Base-by-base conservation (phyloP, 2,113 vertebrate species). In the Ardeotis arabs region DNA sequence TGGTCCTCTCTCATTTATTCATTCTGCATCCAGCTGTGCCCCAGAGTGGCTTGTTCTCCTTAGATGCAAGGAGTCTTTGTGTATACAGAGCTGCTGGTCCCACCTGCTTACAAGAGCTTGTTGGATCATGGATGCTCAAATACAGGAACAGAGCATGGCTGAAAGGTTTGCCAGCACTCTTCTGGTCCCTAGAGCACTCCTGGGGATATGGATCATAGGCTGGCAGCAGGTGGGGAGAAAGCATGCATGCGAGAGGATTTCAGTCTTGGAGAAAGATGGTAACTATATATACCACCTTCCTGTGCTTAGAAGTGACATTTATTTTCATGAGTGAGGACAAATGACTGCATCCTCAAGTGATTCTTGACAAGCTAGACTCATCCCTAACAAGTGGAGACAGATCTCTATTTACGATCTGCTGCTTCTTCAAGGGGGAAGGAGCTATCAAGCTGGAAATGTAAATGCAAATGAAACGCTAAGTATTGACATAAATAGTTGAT, bases 401-500 rank as follows among this genome's bases (percentile, higher is more conserved):
- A 91, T 77, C 91, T 95, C 95, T 97, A 93, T 96, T 97, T 97
- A 95, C 95, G 94, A 96, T 94, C 87, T 89, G 74, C 78, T 87
- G 63, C 75, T 94, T 84, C 87, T 96, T 95, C 95, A 91, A 94
- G 87, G 91, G 94, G 90, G 79, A 75, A 95, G 89, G 90, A 94
- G 80, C 91, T 92, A 94, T 95, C 92, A 95, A 83, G 89, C 84
- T 94, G 93, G 66, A 94, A 91, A 93, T 93, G 88, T 86, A 93
- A 95, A 97, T 97, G 96, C 93, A 94, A 94, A 97, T 96, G 91
- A 94, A 93, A 93, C 85, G 4, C 72, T 97, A 86, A 95, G 85
- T 97, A 94, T 97, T 96, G 94, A 90, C 93, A 96, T 97, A 97
- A 97, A 93, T 97, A 96, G 96, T 95, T 97, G 96, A 92, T 96